phyloP scores from a whole-genome alignment of 2,113 vertebrate species.

The Xyliphius kryptos region DNA sequence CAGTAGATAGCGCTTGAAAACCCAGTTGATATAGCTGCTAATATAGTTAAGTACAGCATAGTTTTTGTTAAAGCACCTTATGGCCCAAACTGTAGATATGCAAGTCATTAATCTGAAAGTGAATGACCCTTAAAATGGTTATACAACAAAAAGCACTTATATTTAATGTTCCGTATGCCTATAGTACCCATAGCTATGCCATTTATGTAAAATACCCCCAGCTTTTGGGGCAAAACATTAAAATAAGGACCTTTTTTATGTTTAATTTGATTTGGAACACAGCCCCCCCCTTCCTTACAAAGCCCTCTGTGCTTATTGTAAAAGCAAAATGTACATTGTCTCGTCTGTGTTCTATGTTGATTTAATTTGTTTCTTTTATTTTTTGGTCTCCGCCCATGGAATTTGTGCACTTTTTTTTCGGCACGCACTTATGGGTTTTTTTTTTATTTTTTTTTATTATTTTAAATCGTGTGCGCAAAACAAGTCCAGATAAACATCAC shows the following conservation, averaged over 20 bases:
- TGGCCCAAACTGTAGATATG: constrained; percentile 48
- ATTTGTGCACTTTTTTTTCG: constrained; percentile 30
- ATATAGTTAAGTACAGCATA: constrained; percentile 36
- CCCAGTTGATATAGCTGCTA: constrained; percentile 36
- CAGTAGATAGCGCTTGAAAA: constrained; percentile 4
- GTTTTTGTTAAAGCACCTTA: constrained; percentile 66
- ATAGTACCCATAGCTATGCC: too few species aligned
- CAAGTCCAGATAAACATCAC: not conserved
- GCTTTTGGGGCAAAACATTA: too few species aligned
- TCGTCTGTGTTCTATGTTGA: constrained; percentile 15
- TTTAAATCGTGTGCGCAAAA: not conserved
- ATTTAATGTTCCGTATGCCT: not conserved
- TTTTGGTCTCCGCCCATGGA: constrained; percentile 4
- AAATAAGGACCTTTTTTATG: too few species aligned
- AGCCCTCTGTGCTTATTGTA: not conserved
- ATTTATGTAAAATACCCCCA: too few species aligned
- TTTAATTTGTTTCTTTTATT: too few species aligned
- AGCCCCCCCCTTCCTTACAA: not conserved
- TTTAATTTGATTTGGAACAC: not conserved
- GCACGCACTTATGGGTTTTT: constrained; percentile 27
- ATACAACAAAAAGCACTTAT: constrained; percentile 9
- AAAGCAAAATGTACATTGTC: constrained; percentile 19
- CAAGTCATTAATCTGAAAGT: constrained; percentile 19
- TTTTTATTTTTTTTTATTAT: not conserved
- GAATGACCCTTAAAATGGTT: constrained; percentile 31